Conservation (phyloP, 2,888 invertebrate genomes). For the Diadegma fenestrale region DNA sequence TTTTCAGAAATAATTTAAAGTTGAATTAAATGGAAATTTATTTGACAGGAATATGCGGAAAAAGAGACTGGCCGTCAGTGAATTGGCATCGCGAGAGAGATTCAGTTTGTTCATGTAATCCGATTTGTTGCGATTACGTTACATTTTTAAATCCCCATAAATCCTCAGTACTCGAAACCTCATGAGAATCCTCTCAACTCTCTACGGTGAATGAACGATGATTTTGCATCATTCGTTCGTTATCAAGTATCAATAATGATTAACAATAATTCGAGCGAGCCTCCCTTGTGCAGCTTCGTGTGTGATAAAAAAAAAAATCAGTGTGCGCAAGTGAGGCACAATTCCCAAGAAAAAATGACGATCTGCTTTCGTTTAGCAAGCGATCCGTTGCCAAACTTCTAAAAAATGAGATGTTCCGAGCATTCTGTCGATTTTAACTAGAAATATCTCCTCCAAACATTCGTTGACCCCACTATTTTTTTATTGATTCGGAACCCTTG, state of each 20-base stretch:
- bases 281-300: too few species aligned
- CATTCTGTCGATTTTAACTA: too few species aligned
- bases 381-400: too few species aligned
- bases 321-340: too few species aligned
- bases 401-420: too few species aligned
- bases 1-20: not conserved
- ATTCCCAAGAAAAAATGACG: too few species aligned
- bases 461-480: too few species aligned
- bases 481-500: too few species aligned
- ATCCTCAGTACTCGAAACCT: not conserved
- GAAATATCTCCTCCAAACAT: too few species aligned
- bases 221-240: not conserved
- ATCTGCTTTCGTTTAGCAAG: too few species aligned
- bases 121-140: not conserved
- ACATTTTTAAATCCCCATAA: not conserved
- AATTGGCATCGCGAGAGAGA: not conserved
- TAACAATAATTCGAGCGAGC: not conserved
- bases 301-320: too few species aligned
- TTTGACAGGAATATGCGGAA: not conserved
- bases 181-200: not conserved
- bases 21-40: not conserved
- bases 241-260: not conserved
- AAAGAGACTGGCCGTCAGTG: not conserved
- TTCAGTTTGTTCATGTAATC: not conserved
- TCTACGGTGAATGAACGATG: not conserved